phyloP scores from a whole-genome alignment of 2,888 invertebrate species.

The Encarsia formosa region DNA sequence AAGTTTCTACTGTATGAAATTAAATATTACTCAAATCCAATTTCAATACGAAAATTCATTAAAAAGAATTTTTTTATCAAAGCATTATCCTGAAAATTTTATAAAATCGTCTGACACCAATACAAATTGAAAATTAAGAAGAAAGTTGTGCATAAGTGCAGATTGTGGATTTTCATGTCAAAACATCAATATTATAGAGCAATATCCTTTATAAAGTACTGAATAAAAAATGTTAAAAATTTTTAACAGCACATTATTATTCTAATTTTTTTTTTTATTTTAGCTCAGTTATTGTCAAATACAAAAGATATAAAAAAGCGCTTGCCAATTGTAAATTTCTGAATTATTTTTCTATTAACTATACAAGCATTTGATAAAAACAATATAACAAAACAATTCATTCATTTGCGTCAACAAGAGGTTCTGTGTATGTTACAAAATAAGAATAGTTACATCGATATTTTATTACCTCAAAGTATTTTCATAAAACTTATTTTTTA shows the following conservation, averaged over 20 bases:
- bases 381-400: neutral
- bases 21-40: too few relatives aligned
- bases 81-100: too few relatives aligned
- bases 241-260: neutral
- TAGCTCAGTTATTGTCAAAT: conserved; percentile 17
- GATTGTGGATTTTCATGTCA: conserved; percentile 2
- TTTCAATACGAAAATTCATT: too few relatives aligned
- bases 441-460: neutral
- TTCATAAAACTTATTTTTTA: too few relatives aligned
- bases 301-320: conserved; percentile 24
- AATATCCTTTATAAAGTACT: neutral
- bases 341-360: neutral
- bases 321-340: too few relatives aligned
- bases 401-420: neutral
- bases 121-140: neutral
- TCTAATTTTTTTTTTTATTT: neutral
- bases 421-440: neutral
- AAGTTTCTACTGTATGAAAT: too few relatives aligned
- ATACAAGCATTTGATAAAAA: neutral
- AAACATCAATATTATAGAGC: neutral
- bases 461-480: neutral
- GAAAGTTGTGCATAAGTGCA: conserved; percentile 10
- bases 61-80: too few relatives aligned
- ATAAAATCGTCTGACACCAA: neutral
- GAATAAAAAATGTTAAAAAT: neutral